Conservation (phyloP, 2,113 vertebrate species). For the Silurus asotus region DNA sequence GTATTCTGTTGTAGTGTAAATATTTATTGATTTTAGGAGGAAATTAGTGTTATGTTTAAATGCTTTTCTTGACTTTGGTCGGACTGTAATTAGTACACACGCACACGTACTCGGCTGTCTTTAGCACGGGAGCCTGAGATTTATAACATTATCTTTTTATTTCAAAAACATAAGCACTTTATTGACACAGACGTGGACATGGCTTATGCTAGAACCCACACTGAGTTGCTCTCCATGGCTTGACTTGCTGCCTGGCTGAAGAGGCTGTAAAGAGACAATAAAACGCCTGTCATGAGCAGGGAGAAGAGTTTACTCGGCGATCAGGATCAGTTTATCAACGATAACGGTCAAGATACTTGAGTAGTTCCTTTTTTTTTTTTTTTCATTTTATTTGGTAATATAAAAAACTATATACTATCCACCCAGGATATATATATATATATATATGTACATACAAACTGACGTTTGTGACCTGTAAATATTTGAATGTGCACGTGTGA, state of each 20-base stretch:
- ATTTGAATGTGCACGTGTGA: constrained; percentile 66
- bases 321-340: constrained; percentile 42
- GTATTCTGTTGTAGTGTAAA: constrained; percentile 54
- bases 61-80: constrained; percentile 34
- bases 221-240: neutral
- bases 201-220: neutral
- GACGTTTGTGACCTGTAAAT: constrained; percentile 69
- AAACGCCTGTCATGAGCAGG: neutral
- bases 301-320: neutral
- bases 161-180: constrained; percentile 73
- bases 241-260: neutral
- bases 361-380: constrained; percentile 58
- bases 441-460: constrained; percentile 36
- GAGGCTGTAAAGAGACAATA: neutral
- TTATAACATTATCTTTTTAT: constrained; percentile 19
- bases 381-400: constrained; percentile 55
- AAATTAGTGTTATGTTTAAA: constrained; percentile 41
- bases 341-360: constrained; percentile 64
- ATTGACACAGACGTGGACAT: constrained; percentile 53
- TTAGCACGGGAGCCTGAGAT: constrained; percentile 45
- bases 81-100: constrained; percentile 9
- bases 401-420: constrained; percentile 21
- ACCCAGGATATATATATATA: too few species aligned
- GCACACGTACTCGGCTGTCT: constrained; percentile 37
- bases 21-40: constrained; percentile 73